phyloP scores from a whole-genome alignment of 2,797 vertebrate genomes.

The Oreochromis mossambicus region DNA sequence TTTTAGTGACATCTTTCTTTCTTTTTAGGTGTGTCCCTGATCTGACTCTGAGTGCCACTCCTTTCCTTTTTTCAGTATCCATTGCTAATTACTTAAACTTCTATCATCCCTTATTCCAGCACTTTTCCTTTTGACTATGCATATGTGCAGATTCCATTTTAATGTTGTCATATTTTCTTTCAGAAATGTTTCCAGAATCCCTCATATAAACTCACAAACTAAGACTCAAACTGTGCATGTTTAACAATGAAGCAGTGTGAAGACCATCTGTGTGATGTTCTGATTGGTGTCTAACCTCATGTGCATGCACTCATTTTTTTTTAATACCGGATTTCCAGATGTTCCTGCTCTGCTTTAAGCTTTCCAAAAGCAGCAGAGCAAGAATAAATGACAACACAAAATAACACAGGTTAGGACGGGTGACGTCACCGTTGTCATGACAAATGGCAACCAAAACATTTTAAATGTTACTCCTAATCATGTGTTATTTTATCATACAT shows the following conservation, averaged over 20 bases:
- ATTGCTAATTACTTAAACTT: background rate
- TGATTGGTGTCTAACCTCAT: slow-evolving; percentile 6
- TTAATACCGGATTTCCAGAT: background rate
- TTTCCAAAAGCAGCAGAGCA: slow-evolving; percentile 9
- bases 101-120: background rate
- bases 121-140: background rate
- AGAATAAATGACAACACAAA: background rate
- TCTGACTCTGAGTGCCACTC: background rate
- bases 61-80: slow-evolving; percentile 2
- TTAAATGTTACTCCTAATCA: background rate
- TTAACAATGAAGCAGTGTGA: background rate
- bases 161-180: slow-evolving; percentile 41
- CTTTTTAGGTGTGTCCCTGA: slow-evolving; percentile 20
- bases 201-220: background rate
- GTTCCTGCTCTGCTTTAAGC: slow-evolving; percentile 14
- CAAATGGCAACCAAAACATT: background rate
- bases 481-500: background rate
- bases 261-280: slow-evolving; percentile 7
- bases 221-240: slow-evolving; percentile 26
- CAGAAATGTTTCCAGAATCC: slow-evolving; percentile 22
- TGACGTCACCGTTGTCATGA: background rate
- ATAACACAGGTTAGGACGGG: slow-evolving; percentile 3
- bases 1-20: slow-evolving; percentile 8
- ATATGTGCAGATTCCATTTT: slow-evolving; percentile 6
- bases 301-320: background rate